Conservation (phyloP, 1,140 invertebrate species). For the Lasaia peninsularis region DNA sequence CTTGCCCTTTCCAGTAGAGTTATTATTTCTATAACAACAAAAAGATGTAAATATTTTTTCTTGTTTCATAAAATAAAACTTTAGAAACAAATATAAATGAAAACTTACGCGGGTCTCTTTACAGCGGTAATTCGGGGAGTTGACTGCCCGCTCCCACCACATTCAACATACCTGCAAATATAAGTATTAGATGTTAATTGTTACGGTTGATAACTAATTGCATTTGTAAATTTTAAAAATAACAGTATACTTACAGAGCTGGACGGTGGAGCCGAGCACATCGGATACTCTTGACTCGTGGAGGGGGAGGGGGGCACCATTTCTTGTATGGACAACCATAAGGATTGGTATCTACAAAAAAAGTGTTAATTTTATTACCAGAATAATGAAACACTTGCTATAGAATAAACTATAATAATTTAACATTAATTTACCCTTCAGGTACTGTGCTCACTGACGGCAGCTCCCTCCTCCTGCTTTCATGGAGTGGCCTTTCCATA, state of each 20-base stretch:
- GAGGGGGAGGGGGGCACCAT: neutral
- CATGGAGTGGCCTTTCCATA: neutral
- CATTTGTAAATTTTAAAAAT: neutral
- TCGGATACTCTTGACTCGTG: neutral
- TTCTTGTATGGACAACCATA: neutral
- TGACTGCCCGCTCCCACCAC: constrained; percentile 9
- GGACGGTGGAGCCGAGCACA: neutral
- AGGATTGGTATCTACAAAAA: neutral
- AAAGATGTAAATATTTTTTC: constrained; percentile 10
- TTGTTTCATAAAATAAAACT: constrained; percentile 9
- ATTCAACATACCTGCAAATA: constrained; percentile 12
- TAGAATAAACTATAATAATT: constrained; percentile 3
- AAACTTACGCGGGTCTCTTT: constrained; percentile 13
- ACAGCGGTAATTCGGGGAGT: constrained; percentile 8
- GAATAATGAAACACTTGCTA: neutral
- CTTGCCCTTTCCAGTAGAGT: constrained; percentile 3
- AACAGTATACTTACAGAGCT: neutral
- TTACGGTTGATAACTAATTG: constrained; percentile 10
- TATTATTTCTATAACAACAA: constrained; percentile 1
- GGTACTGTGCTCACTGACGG: constrained; percentile 8
- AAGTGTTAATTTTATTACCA: neutral
- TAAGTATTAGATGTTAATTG: constrained; percentile 3
- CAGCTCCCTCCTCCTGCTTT: constrained; percentile 10
- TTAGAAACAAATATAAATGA: constrained; percentile 8
- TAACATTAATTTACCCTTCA: constrained; percentile 14